A percentile compares a stretch with the other conserved stretches of the same genome.
These are phyloP conservation scores for Nyctalus aviator DNA, from an alignment of 2,797 vertebrate species.

Conservation along the genomic window DNA sequence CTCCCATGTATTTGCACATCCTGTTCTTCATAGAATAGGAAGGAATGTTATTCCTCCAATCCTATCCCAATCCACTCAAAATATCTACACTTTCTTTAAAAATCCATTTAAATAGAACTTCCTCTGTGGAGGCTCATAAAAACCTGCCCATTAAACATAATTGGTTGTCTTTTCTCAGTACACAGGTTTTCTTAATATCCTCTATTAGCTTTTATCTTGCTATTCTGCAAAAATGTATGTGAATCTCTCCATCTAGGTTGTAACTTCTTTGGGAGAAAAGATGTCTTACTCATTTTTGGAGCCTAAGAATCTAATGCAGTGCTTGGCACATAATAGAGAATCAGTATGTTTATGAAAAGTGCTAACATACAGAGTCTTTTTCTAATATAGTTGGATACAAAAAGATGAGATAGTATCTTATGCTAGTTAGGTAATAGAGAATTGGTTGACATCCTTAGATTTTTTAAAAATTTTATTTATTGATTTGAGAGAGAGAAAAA, in stretches of 20 bases:
- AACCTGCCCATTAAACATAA: not conserved
- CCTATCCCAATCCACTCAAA: not conserved
- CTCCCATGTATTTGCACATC: not conserved
- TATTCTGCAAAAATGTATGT: not conserved
- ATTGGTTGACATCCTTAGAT: not conserved
- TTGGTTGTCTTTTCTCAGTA: not conserved
- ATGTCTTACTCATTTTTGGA: not conserved
- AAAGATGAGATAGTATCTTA: constrained; percentile 48
- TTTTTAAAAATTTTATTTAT: not conserved
- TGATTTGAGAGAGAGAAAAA: not conserved
- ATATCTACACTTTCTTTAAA: constrained; percentile 3
- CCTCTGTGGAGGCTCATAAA: not conserved
- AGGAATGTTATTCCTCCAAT: constrained; percentile 8
- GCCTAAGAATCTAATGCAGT: constrained; percentile 3
- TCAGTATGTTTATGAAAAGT: constrained; percentile 16
- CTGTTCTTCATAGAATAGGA: not conserved
- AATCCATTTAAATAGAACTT: constrained; percentile 22
- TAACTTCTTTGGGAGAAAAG: not conserved
- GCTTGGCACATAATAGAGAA: not conserved
- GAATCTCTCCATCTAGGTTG: not conserved
- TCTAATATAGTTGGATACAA: not conserved
- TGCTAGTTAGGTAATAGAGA: not conserved
- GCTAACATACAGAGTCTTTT: not conserved
- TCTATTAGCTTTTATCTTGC: not conserved
- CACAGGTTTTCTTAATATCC: constrained; percentile 19